Evolutionary conservation across 2,888 invertebrate genomes (phyloP).

Genomic region (Scaptodrosophila latifasciaeformis): DNA sequence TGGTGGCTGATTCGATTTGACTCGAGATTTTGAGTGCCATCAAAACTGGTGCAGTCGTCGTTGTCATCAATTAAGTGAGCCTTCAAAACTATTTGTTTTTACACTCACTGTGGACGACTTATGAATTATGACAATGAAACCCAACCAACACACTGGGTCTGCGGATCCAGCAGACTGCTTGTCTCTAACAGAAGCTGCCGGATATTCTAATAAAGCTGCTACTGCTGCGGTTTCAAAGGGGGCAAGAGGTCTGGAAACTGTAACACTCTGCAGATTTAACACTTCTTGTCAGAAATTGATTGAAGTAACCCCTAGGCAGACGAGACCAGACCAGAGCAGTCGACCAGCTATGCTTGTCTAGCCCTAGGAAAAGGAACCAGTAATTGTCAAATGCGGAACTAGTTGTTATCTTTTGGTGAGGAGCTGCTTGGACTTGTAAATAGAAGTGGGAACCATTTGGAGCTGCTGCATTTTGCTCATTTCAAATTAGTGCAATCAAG

Average conservation of each 20-base stretch:
- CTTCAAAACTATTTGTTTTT: constrained; percentile 50
- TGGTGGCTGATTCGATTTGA: constrained; percentile 3
- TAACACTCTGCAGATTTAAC: constrained; percentile 69
- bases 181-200: constrained; percentile 65
- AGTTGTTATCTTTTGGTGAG: constrained; percentile 23
- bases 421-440: constrained; percentile 33
- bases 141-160: no score
- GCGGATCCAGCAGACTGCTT: constrained; percentile 47
- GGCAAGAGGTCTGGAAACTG: constrained; percentile 42
- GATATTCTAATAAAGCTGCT: constrained; percentile 67
- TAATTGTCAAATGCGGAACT: constrained; percentile 68
- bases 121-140: constrained; percentile 66
- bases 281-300: constrained; percentile 74
- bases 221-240: constrained; percentile 19
- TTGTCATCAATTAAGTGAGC: constrained; percentile 39
- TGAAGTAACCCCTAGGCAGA: constrained; percentile 64
- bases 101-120: constrained; percentile 62
- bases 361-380: constrained; percentile 57
- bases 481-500: constrained; percentile 70
- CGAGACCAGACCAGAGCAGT: constrained; percentile 35
- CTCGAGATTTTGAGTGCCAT: background rate
- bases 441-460: constrained; percentile 48
- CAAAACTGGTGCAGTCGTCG: constrained; percentile 11
- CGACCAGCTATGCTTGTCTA: no score
- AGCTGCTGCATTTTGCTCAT: constrained; percentile 23